A percentile compares a stretch with the other conserved stretches of the same genome.
These are phyloP conservation scores for Adrianichthys oophorus DNA, from an alignment of 2,797 vertebrate genomes.

Conservation along the genomic window DNA sequence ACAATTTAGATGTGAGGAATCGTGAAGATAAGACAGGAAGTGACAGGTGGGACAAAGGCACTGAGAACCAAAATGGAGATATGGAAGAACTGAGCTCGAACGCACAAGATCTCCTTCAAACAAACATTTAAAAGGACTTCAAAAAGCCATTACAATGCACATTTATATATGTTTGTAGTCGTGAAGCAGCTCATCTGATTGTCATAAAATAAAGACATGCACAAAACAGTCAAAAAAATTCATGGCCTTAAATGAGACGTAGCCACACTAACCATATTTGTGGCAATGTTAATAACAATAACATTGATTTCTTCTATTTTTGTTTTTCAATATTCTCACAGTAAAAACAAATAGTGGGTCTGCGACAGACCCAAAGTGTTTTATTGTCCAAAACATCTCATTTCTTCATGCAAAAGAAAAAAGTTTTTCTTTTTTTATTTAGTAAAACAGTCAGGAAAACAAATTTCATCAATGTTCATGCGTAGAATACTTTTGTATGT, in stretches of 20 bases:
- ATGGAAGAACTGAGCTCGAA: slow-evolving; percentile 61
- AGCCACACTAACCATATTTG: slow-evolving; percentile 54
- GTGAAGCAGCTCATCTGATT: slow-evolving; percentile 22
- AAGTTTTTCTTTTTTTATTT: not conserved
- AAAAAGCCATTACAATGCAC: slow-evolving; percentile 38
- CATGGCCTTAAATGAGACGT: slow-evolving; percentile 43
- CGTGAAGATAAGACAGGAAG: slow-evolving; percentile 23
- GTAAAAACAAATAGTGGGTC: too few species aligned
- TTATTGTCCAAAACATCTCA: slow-evolving; percentile 23
- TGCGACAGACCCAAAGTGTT: slow-evolving; percentile 3
- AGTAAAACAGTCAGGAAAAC: slow-evolving; percentile 3
- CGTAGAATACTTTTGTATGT: not conserved
- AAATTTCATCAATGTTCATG: slow-evolving; percentile 2
- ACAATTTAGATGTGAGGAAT: slow-evolving; percentile 27
- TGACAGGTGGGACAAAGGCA: slow-evolving; percentile 42
- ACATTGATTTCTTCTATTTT: too few species aligned
- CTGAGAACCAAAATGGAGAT: slow-evolving; percentile 48
- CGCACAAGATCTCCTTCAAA: slow-evolving; percentile 57
- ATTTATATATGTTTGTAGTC: slow-evolving; percentile 32
- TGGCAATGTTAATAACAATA: slow-evolving; percentile 30
- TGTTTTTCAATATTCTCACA: too few species aligned
- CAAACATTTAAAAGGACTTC: slow-evolving; percentile 52
- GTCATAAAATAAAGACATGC: slow-evolving; percentile 32
- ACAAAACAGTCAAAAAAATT: slow-evolving; percentile 44
- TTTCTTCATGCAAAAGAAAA: not conserved